Evolutionary conservation across 1,140 invertebrate species (phyloP), one percentile per base, ranked within the genome.

Genomic region (Plectus sambesii): DNA sequence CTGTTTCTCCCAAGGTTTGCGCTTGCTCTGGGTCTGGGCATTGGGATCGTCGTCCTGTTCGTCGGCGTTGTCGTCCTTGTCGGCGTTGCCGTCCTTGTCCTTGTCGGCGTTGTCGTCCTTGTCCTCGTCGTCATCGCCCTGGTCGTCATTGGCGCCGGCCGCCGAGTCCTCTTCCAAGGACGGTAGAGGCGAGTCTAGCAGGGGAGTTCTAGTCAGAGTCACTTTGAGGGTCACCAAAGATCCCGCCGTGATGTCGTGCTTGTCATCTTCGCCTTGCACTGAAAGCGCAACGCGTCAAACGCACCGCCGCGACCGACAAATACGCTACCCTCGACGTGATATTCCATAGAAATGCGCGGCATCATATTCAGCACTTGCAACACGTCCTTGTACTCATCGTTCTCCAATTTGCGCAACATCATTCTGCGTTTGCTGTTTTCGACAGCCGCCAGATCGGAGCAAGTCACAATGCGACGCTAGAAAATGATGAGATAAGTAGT

Each of bases 201-300:
- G 36, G 8, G 63, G 35, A 6, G 36, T 80, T 27, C 90, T 76
- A 5, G 76, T 77, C 29, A 98, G 72, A 19, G 77, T 81, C 1
- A 94, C 88, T 0, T 88, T 94, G 0, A 98, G 87, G 0, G 93
- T 99, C 0, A 98, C 88, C 58, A 97, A 87, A 19, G 92, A 89
- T 22, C 89, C 89, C 24, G 89, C 87, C 5, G 93, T 98, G 24
- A 96, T 88, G 15, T 84, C 85, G 26, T 82, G 84, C 2, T 89
- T 83, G 66, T 94, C 88, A 67, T 96, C 93, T 72, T 98, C 93
- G 69, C 96, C 93, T 62, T 94, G 81, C 39, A 97, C 92, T 89
- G 24, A 47, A 46, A 22, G 9, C 24, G 17, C 46, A 9, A 48
- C 8, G 6, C 15, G 26, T 19, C 69, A 61, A 43, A 43, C 53